Evolutionary conservation across 2,113 vertebrate genomes (phyloP), one percentile per base, ranked within the genome.

Genomic region (Argyrosomus japonicus): DNA sequence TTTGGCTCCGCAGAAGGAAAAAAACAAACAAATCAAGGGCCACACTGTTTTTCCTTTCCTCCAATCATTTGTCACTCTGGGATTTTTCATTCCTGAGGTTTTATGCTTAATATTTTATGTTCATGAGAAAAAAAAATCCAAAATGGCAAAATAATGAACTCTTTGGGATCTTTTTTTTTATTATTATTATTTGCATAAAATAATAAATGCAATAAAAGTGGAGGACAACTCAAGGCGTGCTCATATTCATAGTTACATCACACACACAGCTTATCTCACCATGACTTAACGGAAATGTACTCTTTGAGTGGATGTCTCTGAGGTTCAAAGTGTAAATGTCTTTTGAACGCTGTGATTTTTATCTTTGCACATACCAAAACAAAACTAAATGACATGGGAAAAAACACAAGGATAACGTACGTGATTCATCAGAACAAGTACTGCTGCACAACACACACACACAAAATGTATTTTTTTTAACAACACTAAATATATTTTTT

Each of bases 1-100:
- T 70, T 78, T 68, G 68, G 68, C 25, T 76, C 63, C 1, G 15
- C 19, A 17, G 1, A 53, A 75, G 27, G 56, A 83, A 91, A 91
- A 88, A 91, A 91, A 87, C 64, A 91, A 90, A 88, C 76, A 78
- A 73, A 75, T 72, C 75, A 36, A 62, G 57, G 62, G 63, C 75
- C 79, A 9, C 29, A 62, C 32, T 57, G 13, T 83, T 82, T 70
- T 73, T 60, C 11, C 29, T 67, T 68, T 62, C 47, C 50, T 61
- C 81, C 62, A 75, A 53, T 79, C n/a, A 58, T 64, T 45, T 50
- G 54, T 75, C 56, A 63, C 50, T 23, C 10, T 3, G 63, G 36
- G 6, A 9, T 68, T 47, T 71, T 51, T 64, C 32, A 10, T 17
- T 67, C 58, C 51, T 11, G 36, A 53, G 29, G 21, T 51, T 77